phyloP scores from a whole-genome alignment of 2,888 invertebrate genomes.

The Polydrusus pterygomalis region DNA sequence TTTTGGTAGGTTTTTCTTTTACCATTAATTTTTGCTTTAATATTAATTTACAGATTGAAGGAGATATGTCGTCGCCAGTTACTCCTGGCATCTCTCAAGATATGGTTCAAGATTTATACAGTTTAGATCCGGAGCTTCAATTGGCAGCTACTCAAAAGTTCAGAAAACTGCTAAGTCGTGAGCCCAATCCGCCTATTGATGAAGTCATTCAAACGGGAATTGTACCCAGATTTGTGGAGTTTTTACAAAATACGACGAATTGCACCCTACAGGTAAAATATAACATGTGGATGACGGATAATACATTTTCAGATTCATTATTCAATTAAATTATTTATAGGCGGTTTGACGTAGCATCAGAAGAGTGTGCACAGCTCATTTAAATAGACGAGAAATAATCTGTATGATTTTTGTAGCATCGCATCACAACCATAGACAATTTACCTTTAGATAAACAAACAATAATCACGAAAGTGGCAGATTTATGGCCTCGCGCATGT shows the following conservation, averaged over 20 bases:
- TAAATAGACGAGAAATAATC: no score
- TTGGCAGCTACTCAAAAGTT: conserved; percentile 93
- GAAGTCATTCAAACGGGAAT: conserved; percentile 96
- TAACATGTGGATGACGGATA: neutral
- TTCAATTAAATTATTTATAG: no score
- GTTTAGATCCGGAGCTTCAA: conserved; percentile 85
- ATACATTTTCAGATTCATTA: no score
- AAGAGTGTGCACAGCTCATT: no score
- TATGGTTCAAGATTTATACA: conserved; percentile 90
- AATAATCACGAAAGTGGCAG: no score
- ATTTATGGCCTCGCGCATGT: no score
- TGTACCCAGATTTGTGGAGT: conserved; percentile 95
- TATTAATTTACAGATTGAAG: conserved; percentile 64
- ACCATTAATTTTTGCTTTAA: conserved; percentile 3
- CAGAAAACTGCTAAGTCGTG: conserved; percentile 92
- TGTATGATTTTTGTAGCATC: no score
- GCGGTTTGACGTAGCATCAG: no score
- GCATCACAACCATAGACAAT: no score
- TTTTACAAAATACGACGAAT: conserved; percentile 87
- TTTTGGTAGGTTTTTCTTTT: no score
- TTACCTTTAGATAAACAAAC: no score
- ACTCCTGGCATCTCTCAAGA: conserved; percentile 80
- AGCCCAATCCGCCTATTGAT: conserved; percentile 98
- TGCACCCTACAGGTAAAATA: conserved; percentile 86
- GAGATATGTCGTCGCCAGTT: conserved; percentile 69